phyloP scores from a whole-genome alignment of 2,888 invertebrate genomes.

The Schrankia costaestrigalis region DNA sequence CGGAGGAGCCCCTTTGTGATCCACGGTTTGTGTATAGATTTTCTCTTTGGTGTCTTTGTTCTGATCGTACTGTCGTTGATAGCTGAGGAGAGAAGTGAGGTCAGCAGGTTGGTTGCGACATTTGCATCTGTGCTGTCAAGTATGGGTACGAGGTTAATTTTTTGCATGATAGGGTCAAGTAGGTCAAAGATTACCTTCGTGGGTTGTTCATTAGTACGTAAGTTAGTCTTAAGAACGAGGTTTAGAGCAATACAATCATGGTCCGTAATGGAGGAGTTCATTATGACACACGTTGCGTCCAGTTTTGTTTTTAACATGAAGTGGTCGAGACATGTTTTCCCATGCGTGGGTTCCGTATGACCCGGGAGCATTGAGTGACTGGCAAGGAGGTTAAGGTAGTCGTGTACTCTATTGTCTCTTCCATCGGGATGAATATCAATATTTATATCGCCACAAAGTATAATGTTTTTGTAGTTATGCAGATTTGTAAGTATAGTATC shows the following conservation, averaged over 20 bases:
- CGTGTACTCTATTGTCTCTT: constrained; percentile 2
- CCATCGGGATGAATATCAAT: constrained; percentile 2
- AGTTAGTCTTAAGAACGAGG: not conserved
- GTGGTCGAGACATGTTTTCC: constrained; percentile 20
- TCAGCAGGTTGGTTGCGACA: no score
- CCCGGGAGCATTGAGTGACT: constrained; percentile 22
- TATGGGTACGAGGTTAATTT: no score
- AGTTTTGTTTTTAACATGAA: constrained; percentile 17
- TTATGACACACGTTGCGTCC: constrained; percentile 1
- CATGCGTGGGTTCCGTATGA: constrained; percentile 13
- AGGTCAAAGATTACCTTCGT: no score
- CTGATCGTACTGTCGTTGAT: no score
- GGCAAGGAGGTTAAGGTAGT: constrained; percentile 20
- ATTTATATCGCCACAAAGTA: constrained; percentile 26
- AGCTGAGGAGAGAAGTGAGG: no score
- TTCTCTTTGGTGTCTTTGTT: no score
- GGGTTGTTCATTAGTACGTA: no score
- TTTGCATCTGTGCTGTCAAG: no score
- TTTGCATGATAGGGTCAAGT: no score
- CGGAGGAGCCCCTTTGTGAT: no score
- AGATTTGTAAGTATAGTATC: constrained; percentile 3
- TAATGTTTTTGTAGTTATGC: constrained; percentile 11
- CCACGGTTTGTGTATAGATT: no score
- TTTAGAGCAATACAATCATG: constrained; percentile 1
- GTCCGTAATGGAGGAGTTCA: constrained; percentile 4